Base-by-base conservation (phyloP, 2,113 vertebrate species). In the Gasterosteus nipponicus region DNA sequence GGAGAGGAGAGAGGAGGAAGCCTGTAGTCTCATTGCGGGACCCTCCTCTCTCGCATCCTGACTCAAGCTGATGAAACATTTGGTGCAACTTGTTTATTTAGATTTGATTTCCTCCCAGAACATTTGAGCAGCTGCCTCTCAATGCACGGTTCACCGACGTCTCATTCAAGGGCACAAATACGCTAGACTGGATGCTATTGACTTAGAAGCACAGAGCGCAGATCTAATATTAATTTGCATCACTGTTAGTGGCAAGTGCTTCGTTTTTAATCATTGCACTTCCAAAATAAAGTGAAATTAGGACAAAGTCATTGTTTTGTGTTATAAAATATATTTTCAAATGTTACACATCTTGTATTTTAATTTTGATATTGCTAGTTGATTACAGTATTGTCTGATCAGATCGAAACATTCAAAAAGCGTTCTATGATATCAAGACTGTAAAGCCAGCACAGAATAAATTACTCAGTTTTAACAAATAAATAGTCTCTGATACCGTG, bases 81-180 rank as follows among this genome's bases (percentile, higher is more conserved):
- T 89, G 82, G 82, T 81, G 73, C 84, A 86, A 91, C 88, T 88
- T 92, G 87, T 89, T 90, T 90, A 86, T 89, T 92, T 86, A 72
- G 74, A 87, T 89, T 86, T 77, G 61, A 82, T 86, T 85, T 85
- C 79, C 77, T 85, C 33, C 49, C 51, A 41, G 54, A 62, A 81
- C 71, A 67, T 86, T 75, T 41, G 76, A 89, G 82, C 84, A 90
- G 89, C 85, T 91, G 90, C 78, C 78, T 85, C 82, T 76, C 73
- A 33, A 88, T 46, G 44, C 77, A 83, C 29, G 65, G 33, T 81
- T 83, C 73, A 75, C 83, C 87, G 80, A 83, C 80, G 70, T 73
- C 62, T 78, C 70, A 85, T 81, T 80, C 71, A 81, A 86, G 80
- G 85, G 73, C 85, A 84, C 61, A 61, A 69, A 63, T 64, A 81